Evolutionary conservation across 2,888 invertebrate genomes (phyloP), one percentile per base, ranked within the genome.

Genomic region (Ichneumoninae sp.): DNA sequence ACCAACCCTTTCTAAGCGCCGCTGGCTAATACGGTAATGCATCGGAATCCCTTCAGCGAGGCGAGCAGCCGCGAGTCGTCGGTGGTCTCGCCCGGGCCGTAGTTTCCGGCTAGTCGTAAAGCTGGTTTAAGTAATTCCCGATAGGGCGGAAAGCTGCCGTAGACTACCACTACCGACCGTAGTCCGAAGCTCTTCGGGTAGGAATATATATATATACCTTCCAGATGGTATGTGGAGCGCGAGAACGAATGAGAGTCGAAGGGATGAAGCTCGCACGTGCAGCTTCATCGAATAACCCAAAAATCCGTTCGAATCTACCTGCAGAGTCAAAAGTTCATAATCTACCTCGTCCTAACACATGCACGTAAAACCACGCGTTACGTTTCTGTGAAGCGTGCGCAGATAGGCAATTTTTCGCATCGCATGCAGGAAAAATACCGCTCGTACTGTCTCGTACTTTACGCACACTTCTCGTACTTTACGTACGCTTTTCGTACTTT

Each of bases 111-210:
- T 85, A 91, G 91, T 92, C 92, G 92, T 92, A 92, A 93, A 92
- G 92, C 91, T 91, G 92, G 91, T 92, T 92, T 92, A 92, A 92
- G 92, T 92, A 92, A 93, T 92, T 92, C 91, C 90, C 91, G 91
- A 91, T 91, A 91, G 91, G 91, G 91, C 91, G 89, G 88, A 90
- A 89, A 88, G 89, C 89, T 89, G 84, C 88, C 86, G 80, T 86
- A 85, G 73, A 36, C 60, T 40, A 50, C 65, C 33, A 36, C n/a
- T 36, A 36, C 40, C 8, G 54, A 8, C 40, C 8, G 60, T 60
- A 30, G 60, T 33, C 63, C n/a, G 33, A 63, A 63, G 33, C 63
- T 63, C 33, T 63, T 4, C 44, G 44, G 3, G 0, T 47, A 16
- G 16, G 16, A 1, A 26, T 7, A 26, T 16, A 30, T 33, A 30